Evolutionary conservation across 2,797 vertebrate species (phyloP), one percentile per base, ranked within the genome.

Genomic region (Alca torda): DNA sequence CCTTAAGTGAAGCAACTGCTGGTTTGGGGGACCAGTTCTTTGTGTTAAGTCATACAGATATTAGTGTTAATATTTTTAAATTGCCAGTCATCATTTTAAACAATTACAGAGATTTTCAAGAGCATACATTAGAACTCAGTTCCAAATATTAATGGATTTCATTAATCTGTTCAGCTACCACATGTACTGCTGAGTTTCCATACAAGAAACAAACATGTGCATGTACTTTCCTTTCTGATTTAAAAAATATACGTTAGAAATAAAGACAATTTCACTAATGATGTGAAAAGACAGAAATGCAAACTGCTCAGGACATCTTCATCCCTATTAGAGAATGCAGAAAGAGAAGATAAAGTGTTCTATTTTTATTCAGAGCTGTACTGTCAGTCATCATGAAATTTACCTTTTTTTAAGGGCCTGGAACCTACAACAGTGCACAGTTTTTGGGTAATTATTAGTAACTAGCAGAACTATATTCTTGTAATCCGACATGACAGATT

Each of bases 351-450:
- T 23, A 59, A 76, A 79, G 28, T 5, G 3, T 67, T 89, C 75
- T 67, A 5, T 74, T 95, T 96, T 92, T 92, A 77, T 77, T 94
- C 53, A 89, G 60, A 83, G 53, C 48, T 68, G n/a, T 31, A 60
- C 68, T 94, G 86, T 45, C 70, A 89, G 11, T 70, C 28, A 69
- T 53, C 23, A 28, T 57, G 72, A 91, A 56, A 45, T 74, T 13
- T 30, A 60, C 23, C 16, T 13, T 57, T 84, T 76, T 35, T 70
- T 45, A 77, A 74, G 41, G 68, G 72, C 50, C 37, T 21, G 26
- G 63, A 93, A 95, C 56, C 63, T 82, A 64, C 13, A 60, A 37
- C 23, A 35, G 26, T 50, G 84, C 59, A 37, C 19, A 31, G 51
- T 67, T 28, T 67, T 28, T 37, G 33, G 51, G 48, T 6, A 11